Evolutionary conservation across 2,888 invertebrate genomes (phyloP), one percentile per base, ranked within the genome.

Genomic region (Hemaris fuciformis): DNA sequence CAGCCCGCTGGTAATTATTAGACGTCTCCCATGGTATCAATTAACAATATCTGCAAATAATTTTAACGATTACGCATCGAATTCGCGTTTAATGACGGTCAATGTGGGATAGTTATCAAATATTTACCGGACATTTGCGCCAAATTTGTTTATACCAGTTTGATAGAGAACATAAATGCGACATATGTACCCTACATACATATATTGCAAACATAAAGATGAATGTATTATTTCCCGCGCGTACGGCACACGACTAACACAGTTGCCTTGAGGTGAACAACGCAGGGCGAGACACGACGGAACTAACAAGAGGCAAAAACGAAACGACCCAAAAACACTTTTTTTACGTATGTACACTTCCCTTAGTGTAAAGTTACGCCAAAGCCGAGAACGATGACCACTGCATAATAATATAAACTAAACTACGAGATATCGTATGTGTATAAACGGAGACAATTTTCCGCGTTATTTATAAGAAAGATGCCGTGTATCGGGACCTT

Each of bases 151-250:
- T 45, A 45, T 45, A 8, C n/a, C 46, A 23, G 22, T 25, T 46
- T 46, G 23, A 46, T 25, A 25, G n/a, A 46, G 45, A 22, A n/a
- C 22, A 15, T 7, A 27, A 48, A 15, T 7, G n/a, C 7, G 8
- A 15, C 18, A 48, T 48, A n/a, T n/a, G n/a, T n/a, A n/a, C n/a
- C n/a, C n/a, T n/a, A 74, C 8, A 75, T 68, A 65, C 70, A 23
- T n/a, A n/a, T n/a, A n/a, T n/a, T n/a, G n/a, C n/a, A n/a, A 77
- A 77, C 79, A 79, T 88, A 89, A 90, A 87, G 87, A 85, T 80
- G 79, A 67, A 78, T 77, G 72, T 77, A 85, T 90, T 91, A 89
- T 89, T 91, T 84, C 79, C 88, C 89, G 87, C 89, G 89, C 80
- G 75, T 71, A 71, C 76, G 79, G 81, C 83, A 79, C 68, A 66